phyloP scores from a whole-genome alignment of 2,888 invertebrate species.

The Nomada ferruginata region DNA sequence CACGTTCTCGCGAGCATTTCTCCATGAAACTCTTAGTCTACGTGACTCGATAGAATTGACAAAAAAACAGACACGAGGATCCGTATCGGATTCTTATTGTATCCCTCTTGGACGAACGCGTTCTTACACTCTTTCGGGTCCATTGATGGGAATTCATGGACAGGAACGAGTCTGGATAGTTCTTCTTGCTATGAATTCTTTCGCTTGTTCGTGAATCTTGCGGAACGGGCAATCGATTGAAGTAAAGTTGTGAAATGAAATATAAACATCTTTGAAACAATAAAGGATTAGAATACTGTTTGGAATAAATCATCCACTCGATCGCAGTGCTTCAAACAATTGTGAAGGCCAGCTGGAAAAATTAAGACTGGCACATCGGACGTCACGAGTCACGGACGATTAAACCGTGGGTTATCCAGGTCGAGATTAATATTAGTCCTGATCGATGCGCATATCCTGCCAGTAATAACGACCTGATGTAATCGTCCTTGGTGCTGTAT shows the following conservation, averaged over 20 bases:
- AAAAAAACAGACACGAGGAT: background rate
- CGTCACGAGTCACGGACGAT: background rate
- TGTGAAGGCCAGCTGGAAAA: no score
- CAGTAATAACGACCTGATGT: conserved; percentile 55
- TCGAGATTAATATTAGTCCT: conserved; percentile 50
- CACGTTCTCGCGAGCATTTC: background rate
- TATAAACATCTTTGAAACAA: no score
- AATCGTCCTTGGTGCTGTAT: conserved; percentile 55
- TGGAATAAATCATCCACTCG: no score
- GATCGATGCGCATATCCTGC: conserved; percentile 48
- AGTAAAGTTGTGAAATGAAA: no score
- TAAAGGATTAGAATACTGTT: no score
- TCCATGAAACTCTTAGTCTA: background rate
- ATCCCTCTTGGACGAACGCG: background rate
- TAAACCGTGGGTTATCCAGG: conserved; percentile 1
- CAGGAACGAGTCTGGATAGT: background rate
- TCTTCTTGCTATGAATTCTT: background rate
- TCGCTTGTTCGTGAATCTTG: background rate
- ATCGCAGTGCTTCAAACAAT: no score
- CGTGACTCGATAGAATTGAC: conserved; percentile 4
- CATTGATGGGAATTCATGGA: background rate
- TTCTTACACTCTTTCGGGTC: background rate
- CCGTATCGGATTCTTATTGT: conserved; percentile 25
- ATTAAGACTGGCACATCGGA: background rate
- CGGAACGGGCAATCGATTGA: background rate